Conservation (phyloP, 1,140 invertebrate genomes). For the Papilio machaon region DNA sequence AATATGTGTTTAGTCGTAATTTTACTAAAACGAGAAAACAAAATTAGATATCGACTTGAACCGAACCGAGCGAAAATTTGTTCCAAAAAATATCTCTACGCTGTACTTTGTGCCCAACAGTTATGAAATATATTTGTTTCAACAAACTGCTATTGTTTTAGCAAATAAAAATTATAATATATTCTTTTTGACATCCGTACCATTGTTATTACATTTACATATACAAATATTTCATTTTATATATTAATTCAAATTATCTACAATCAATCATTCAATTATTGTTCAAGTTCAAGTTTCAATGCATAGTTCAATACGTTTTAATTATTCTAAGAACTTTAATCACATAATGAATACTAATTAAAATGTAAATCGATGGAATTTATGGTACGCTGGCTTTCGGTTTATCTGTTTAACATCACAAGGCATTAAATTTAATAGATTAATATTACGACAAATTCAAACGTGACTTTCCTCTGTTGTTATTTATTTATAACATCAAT, state of each 20-base stretch:
- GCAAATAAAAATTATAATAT: slow-evolving; percentile 60
- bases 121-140: slow-evolving; percentile 72
- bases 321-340: neutral
- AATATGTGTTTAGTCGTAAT: slow-evolving; percentile 61
- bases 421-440: neutral
- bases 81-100: slow-evolving; percentile 69
- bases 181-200: slow-evolving; percentile 52
- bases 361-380: neutral
- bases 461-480: slow-evolving; percentile 55
- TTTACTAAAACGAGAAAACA: slow-evolving; percentile 76
- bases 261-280: too few species aligned
- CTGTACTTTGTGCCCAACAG: slow-evolving; percentile 60
- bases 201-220: too few species aligned
- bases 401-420: slow-evolving; percentile 12
- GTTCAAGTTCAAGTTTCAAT: neutral
- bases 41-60: slow-evolving; percentile 74
- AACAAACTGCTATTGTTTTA: slow-evolving; percentile 67
- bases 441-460: neutral
- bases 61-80: slow-evolving; percentile 60
- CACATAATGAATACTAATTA: neutral
- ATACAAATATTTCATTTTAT: too few species aligned
- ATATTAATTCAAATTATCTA: too few species aligned
- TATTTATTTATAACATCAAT: slow-evolving; percentile 50
- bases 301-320: neutral
- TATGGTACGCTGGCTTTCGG: neutral